Conservation (phyloP, 30 jellyfish, hydroid and myxozoan species). For the Haliclystus octoradiatus region DNA sequence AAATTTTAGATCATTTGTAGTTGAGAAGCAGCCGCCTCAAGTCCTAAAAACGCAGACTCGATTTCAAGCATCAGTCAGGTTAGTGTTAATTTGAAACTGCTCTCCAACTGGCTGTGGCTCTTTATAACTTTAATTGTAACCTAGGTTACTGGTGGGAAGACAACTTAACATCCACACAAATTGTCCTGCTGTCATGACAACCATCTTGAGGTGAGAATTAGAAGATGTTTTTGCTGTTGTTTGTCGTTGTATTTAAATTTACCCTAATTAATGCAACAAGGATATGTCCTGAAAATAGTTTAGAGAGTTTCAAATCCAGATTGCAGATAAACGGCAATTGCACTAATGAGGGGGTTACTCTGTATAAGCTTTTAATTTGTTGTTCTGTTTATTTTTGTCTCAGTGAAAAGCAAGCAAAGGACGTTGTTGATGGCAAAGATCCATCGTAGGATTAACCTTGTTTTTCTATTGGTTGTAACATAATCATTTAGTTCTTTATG, state of each 20-base stretch:
- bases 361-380: neutral
- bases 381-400: neutral
- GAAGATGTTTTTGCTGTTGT: neutral
- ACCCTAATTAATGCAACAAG: too few relatives aligned
- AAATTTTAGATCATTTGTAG: slow-evolving; percentile 61
- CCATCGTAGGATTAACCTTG: slow-evolving; percentile 21
- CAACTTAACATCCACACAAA: slow-evolving; percentile 59
- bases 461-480: neutral
- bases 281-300: too few relatives aligned
- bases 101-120: neutral
- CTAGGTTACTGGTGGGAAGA: slow-evolving; percentile 69
- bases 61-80: slow-evolving; percentile 92
- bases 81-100: neutral
- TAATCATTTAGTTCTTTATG: neutral
- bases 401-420: slow-evolving; percentile 90
- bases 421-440: slow-evolving; percentile 53
- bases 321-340: too few relatives aligned
- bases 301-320: too few relatives aligned
- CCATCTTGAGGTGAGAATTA: slow-evolving; percentile 53
- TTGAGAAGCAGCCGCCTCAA: slow-evolving; percentile 91
- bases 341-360: too few relatives aligned
- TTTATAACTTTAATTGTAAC: neutral
- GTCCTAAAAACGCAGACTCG: slow-evolving; percentile 83
- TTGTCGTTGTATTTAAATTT: neutral
- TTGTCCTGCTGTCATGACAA: slow-evolving; percentile 71